Conservation (phyloP, 2,113 vertebrate genomes). For the Lepidothrix coronata region DNA sequence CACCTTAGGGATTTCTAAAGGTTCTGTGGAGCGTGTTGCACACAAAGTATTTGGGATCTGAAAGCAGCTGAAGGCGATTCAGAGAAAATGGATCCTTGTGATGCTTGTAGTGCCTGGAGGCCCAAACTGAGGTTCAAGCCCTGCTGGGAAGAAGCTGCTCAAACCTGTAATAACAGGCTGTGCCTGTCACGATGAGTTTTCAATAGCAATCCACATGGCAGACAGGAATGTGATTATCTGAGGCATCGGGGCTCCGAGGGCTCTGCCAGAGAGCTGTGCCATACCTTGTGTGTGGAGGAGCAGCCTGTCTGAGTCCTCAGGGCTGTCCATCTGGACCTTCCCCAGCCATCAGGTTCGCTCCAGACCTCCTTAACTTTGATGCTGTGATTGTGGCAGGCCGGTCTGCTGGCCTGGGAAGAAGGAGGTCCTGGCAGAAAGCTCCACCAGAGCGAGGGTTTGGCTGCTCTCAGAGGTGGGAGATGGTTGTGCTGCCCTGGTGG, state of each 20-base stretch:
- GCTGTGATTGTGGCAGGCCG: not conserved
- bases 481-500: not conserved
- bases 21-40: not conserved
- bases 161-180: constrained; percentile 31
- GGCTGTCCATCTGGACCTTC: constrained; percentile 19
- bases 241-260: not conserved
- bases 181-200: constrained; percentile 4
- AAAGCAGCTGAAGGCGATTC: not conserved
- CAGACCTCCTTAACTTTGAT: not conserved
- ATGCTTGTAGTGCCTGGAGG: not conserved
- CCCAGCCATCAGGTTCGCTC: not conserved
- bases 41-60: not conserved
- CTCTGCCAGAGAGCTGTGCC: not conserved
- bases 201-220: not conserved
- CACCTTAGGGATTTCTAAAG: not conserved
- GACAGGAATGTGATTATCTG: not conserved
- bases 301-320: not conserved
- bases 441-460: not conserved
- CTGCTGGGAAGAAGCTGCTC: constrained; percentile 62
- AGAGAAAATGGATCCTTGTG: not conserved
- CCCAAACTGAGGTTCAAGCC: not conserved
- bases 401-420: not conserved
- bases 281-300: not conserved
- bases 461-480: not conserved
- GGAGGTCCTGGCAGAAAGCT: not conserved